Percentiles rank a stretch among this genome's conserved stretches.
These are phyloP conservation scores for Garrulus glandarius DNA, from an alignment of 2,797 vertebrate species.

Conservation along the genomic window DNA sequence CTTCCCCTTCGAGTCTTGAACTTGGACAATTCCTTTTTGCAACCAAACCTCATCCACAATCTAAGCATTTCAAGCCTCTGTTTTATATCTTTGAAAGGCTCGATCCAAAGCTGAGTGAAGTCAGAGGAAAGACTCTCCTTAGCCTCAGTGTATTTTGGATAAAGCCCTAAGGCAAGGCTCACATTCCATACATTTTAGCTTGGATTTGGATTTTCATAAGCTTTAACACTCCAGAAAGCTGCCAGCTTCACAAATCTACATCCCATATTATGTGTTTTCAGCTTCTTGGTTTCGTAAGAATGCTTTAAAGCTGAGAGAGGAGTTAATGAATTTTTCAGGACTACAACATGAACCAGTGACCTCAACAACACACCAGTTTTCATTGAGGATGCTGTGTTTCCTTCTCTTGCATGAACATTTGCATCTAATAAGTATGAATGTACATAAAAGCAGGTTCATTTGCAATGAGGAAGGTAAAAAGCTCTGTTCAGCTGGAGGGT, in stretches of 20 bases:
- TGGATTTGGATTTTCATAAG: slow-evolving; percentile 64
- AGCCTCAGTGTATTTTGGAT: not conserved
- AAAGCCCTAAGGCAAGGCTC: not conserved
- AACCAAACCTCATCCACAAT: not conserved
- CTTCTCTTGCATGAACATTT: not conserved
- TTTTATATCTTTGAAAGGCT: not conserved
- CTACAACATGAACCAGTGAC: not conserved
- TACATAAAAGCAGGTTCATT: not conserved
- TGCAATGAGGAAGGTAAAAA: not conserved
- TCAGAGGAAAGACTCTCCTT: not conserved
- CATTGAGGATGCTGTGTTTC: not conserved
- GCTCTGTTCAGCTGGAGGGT: not conserved
- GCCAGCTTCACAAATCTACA: slow-evolving; percentile 13
- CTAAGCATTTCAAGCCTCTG: not conserved
- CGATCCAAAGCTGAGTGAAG: not conserved
- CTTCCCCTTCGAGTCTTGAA: not conserved
- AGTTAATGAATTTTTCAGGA: not conserved
- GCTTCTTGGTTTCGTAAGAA: not conserved
- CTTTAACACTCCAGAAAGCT: slow-evolving; percentile 25
- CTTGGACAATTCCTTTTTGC: not conserved
- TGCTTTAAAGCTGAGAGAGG: not conserved
- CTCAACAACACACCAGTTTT: not conserved
- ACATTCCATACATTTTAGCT: slow-evolving; percentile 61
- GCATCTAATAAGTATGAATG: not conserved
- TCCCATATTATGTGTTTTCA: not conserved